Conservation (phyloP, 2,888 invertebrate species). For the Drosophila subquinaria region DNA sequence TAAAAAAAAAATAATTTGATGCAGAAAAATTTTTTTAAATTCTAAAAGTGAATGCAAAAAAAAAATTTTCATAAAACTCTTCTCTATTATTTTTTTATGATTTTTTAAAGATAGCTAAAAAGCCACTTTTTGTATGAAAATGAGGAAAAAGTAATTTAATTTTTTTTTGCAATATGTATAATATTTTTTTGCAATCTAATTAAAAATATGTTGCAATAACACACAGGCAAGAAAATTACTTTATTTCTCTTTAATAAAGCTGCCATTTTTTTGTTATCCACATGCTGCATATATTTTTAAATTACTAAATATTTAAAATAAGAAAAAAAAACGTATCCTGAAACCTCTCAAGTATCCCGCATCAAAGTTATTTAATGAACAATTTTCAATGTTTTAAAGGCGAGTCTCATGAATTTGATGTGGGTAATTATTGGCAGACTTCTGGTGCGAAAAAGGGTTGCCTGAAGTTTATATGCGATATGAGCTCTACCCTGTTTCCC, state of each 20-base stretch:
- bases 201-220: background rate
- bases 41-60: too few species aligned
- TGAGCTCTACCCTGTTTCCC: background rate
- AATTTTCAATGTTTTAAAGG: constrained; percentile 7
- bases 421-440: constrained; percentile 71
- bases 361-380: constrained; percentile 25
- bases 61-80: too few species aligned
- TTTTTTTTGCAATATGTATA: too few species aligned
- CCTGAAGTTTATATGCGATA: constrained; percentile 47
- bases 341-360: constrained; percentile 23
- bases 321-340: too few species aligned
- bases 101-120: too few species aligned
- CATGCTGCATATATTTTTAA: background rate
- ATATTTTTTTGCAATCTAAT: background rate
- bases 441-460: constrained; percentile 33
- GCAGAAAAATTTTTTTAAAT: too few species aligned
- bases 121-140: too few species aligned
- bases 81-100: too few species aligned
- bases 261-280: background rate
- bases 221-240: background rate
- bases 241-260: background rate
- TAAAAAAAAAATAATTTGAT: too few species aligned
- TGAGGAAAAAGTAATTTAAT: too few species aligned
- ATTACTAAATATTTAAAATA: background rate
- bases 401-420: constrained; percentile 52